Evolutionary conservation across 2,888 invertebrate species (phyloP).

Genomic region (Thymelicus sylvestris): DNA sequence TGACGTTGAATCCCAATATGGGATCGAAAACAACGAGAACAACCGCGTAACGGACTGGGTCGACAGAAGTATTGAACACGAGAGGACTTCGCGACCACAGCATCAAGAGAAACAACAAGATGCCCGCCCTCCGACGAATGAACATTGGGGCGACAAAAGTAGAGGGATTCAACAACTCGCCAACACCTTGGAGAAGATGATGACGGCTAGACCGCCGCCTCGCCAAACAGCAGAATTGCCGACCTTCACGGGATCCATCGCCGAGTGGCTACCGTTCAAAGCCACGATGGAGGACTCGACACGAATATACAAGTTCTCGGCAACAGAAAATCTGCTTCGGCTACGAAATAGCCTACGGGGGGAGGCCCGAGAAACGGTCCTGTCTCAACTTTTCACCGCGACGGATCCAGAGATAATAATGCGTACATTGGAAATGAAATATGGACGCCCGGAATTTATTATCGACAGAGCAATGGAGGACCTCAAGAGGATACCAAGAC

Average conservation of each 20-base stretch:
- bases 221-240: not conserved
- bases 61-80: not conserved
- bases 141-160: not conserved
- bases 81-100: not conserved
- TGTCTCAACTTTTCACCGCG: not conserved
- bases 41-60: not conserved
- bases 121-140: not conserved
- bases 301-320: not conserved
- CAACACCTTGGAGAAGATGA: not conserved
- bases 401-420: not conserved
- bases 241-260: not conserved
- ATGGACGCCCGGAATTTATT: not conserved
- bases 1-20: not conserved
- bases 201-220: not conserved
- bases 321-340: not conserved
- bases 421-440: not conserved
- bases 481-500: not conserved
- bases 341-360: not conserved
- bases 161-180: not conserved
- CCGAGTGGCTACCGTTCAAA: constrained; percentile 2
- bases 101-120: not conserved
- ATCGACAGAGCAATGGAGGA: not conserved
- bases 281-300: not conserved
- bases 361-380: not conserved
- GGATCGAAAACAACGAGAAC: too few species aligned